phyloP scores from a whole-genome alignment of 2,797 vertebrate genomes.

The Pyrocephalus nanus region DNA sequence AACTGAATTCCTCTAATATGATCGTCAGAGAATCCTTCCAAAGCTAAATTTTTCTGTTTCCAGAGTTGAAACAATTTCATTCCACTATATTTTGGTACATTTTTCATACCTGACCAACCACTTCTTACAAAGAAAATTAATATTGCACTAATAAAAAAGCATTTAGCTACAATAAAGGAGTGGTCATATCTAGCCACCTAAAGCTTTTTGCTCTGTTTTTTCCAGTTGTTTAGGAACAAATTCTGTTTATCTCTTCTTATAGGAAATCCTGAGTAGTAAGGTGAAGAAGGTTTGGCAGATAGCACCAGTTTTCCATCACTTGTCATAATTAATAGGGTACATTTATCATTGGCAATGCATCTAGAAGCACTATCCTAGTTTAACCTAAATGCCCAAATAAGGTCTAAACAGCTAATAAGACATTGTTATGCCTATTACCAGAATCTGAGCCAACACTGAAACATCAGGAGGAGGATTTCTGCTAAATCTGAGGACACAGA shows the following conservation, averaged over 20 bases:
- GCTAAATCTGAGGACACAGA: not conserved
- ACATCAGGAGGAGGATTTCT: not conserved
- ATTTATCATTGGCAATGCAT: not conserved
- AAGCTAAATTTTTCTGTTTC: not conserved
- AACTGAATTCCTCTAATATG: not conserved
- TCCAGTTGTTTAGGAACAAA: conserved; percentile 18
- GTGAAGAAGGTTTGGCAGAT: conserved; percentile 22
- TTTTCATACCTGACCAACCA: not conserved
- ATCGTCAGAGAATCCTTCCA: not conserved
- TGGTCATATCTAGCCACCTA: not conserved
- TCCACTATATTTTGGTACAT: not conserved
- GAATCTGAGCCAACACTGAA: not conserved
- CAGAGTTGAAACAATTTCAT: not conserved
- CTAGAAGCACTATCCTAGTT: not conserved
- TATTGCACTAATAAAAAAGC: not conserved
- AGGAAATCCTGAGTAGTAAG: conserved; percentile 36
- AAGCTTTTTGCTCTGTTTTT: not conserved
- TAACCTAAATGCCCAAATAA: not conserved
- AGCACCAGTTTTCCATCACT: conserved; percentile 29
- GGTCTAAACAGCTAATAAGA: not conserved
- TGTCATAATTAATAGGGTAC: not conserved
- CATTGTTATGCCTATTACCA: not conserved
- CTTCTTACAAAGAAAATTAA: not conserved
- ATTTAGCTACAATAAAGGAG: not conserved
- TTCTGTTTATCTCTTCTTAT: not conserved